Percentiles rank a stretch among this genome's conserved stretches.
Evolutionary conservation across 2,113 vertebrate species (phyloP).

Genomic region (Laticauda colubrina): DNA sequence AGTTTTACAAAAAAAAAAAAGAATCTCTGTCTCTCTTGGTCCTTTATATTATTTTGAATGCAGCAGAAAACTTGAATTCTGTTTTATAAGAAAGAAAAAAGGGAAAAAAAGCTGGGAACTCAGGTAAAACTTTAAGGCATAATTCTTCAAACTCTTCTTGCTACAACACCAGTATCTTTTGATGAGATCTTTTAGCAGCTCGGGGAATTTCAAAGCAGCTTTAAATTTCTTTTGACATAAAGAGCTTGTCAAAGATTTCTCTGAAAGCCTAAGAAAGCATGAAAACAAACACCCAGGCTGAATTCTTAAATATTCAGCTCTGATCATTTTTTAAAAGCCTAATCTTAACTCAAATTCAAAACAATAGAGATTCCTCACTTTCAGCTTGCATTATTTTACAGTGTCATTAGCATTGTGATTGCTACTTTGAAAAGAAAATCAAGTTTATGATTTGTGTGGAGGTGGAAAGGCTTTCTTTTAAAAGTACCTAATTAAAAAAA

Average conservation of each 20-base stretch:
- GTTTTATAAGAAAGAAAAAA: constrained; percentile 37
- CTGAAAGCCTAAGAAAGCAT: constrained; percentile 31
- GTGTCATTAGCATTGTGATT: constrained; percentile 18
- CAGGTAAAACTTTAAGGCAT: constrained; percentile 27
- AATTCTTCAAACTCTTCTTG: constrained; percentile 46
- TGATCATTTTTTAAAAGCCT: constrained; percentile 39
- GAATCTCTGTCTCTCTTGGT: background rate
- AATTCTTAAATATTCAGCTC: constrained; percentile 52
- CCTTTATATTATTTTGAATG: constrained; percentile 14
- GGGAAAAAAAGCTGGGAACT: constrained; percentile 13
- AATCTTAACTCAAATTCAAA: constrained; percentile 28
- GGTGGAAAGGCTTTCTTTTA: background rate
- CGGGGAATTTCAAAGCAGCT: constrained; percentile 48
- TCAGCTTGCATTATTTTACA: background rate
- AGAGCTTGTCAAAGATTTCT: constrained; percentile 54
- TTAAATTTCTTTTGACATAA: constrained; percentile 53
- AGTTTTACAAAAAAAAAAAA: too few relatives aligned
- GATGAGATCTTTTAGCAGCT: constrained; percentile 43
- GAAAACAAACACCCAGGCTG: constrained; percentile 48
- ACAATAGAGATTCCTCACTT: background rate
- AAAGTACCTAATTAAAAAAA: background rate
- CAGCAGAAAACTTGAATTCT: background rate
- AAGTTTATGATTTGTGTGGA: constrained; percentile 9
- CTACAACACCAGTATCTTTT: constrained; percentile 43
- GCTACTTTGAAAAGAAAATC: background rate